Percentiles rank a stretch among this genome's conserved stretches.
Evolutionary conservation across 2,797 vertebrate species (phyloP).

Genomic region (Melanotaenia nigrans): DNA sequence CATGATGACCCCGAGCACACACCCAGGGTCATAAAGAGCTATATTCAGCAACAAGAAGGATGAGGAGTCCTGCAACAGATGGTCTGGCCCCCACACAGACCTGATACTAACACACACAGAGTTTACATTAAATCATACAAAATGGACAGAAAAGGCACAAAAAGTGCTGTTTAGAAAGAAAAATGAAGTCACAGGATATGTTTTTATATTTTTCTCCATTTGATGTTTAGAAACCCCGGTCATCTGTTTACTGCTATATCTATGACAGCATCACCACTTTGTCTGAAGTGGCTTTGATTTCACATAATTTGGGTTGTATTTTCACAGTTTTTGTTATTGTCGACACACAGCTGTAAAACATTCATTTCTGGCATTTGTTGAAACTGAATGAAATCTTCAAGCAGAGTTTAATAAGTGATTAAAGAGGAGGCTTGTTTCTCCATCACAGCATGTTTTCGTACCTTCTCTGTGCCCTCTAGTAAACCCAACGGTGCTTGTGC

Average conservation of each 20-base stretch:
- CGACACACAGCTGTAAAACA: neutral
- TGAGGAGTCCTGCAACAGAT: slow-evolving; percentile 3
- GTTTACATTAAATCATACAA: too few species aligned
- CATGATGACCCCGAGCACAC: neutral
- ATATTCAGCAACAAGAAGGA: slow-evolving; percentile 26
- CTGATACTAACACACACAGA: neutral
- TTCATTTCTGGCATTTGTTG: neutral
- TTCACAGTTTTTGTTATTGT: neutral
- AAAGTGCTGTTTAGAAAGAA: too few species aligned
- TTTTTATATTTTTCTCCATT: too few species aligned
- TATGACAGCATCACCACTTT: too few species aligned
- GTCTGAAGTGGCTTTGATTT: too few species aligned
- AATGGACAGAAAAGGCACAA: neutral
- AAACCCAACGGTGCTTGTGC: slow-evolving; percentile 45
- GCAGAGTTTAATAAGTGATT: neutral
- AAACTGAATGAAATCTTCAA: neutral
- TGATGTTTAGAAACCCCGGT: too few species aligned
- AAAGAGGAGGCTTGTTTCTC: neutral
- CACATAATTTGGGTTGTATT: too few species aligned
- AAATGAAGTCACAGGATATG: too few species aligned
- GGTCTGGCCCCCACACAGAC: slow-evolving; percentile 9
- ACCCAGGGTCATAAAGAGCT: slow-evolving; percentile 9
- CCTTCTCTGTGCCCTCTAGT: slow-evolving; percentile 51
- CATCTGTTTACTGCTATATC: too few species aligned
- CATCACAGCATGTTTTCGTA: neutral